Evolutionary conservation across 2,888 invertebrate species (phyloP).

Genomic region (Beris chalybata): DNA sequence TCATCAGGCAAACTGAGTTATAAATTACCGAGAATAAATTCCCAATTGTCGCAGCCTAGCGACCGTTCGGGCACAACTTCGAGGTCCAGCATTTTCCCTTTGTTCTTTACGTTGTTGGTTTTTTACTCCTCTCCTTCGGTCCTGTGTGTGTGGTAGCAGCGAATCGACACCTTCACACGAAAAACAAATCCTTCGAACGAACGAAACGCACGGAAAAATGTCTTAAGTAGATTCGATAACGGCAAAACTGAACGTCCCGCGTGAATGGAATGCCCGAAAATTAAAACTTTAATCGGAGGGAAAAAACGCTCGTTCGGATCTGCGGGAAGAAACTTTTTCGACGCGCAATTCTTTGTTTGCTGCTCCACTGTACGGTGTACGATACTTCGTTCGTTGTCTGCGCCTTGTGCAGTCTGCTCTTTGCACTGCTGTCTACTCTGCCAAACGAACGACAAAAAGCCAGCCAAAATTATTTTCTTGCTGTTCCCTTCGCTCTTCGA

Average conservation of each 20-base stretch:
- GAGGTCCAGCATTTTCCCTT: slow-evolving; percentile 83
- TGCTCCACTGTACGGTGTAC: not conserved
- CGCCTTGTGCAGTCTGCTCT: too few relatives aligned
- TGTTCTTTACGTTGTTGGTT: slow-evolving; percentile 22
- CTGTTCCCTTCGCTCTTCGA: too few relatives aligned
- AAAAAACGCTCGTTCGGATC: slow-evolving; percentile 3
- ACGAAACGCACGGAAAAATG: not conserved
- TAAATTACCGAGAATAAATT: slow-evolving; percentile 88
- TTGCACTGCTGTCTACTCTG: too few relatives aligned
- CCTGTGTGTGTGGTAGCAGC: not conserved
- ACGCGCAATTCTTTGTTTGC: slow-evolving; percentile 31
- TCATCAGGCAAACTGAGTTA: slow-evolving; percentile 41
- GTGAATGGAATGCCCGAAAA: not conserved
- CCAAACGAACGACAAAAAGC: too few relatives aligned
- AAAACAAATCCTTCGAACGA: not conserved
- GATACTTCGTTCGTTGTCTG: too few relatives aligned
- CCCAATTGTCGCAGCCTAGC: slow-evolving; percentile 96
- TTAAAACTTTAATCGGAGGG: slow-evolving; percentile 1
- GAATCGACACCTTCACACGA: not conserved
- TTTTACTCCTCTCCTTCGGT: not conserved
- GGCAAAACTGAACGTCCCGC: not conserved
- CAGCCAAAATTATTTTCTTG: too few relatives aligned
- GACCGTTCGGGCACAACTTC: slow-evolving; percentile 95
- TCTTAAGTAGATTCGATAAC: too few relatives aligned
- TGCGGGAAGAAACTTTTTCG: slow-evolving; percentile 18